Evolutionary conservation across 2,113 vertebrate species (phyloP), one percentile per base, ranked within the genome.

Genomic region (Hydropotes inermis): DNA sequence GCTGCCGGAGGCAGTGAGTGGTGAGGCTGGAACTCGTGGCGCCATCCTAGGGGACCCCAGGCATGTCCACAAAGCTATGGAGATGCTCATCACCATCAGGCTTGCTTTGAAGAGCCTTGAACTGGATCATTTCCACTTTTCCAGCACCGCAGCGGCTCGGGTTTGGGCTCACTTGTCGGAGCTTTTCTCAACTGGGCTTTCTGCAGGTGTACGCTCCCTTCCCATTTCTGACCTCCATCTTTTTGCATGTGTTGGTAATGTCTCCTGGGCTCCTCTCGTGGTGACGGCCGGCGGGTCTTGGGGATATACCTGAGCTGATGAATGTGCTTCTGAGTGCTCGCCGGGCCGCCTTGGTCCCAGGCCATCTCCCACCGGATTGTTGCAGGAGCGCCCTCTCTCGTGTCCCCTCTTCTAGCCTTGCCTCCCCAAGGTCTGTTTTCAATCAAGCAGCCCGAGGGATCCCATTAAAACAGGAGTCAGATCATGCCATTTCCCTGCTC

Each of bases 11-110:
- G 39, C 52, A 52, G 30, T 0, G 23, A 23, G 47, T 36, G 1
- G 16, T 3, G 47, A 36, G 11, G 23, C n/a, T 25, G 0, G 0
- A 17, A n/a, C 58, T 30, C 30, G 0, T 7, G 16, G 76, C 54
- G 4, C 36, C 58, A 45, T 47, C n/a, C 2, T 10, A 0, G 39
- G 2, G 52, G 33, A 52, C 27, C 36, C 50, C 60, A 39, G 43
- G 27, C 23, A 1, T 16, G 2, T 39, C 87, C 50, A 1, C 93
- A 67, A 36, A 47, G 28, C 45, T 5, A 3, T 4, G 16, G 28
- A 23, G 36, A 28, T 6, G 30, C 3, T 0, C 23, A 5, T 57
- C 16, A 36, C 28, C 1, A 0, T 8, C 55, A 11, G 7, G 50
- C 23, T 36, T 14, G 1, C 85, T 82, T 17, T 28, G 58, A 28